Evolutionary conservation across 2,797 vertebrate genomes (phyloP), one percentile per base, ranked within the genome.

Genomic region (Chelidonichthys spinosus): DNA sequence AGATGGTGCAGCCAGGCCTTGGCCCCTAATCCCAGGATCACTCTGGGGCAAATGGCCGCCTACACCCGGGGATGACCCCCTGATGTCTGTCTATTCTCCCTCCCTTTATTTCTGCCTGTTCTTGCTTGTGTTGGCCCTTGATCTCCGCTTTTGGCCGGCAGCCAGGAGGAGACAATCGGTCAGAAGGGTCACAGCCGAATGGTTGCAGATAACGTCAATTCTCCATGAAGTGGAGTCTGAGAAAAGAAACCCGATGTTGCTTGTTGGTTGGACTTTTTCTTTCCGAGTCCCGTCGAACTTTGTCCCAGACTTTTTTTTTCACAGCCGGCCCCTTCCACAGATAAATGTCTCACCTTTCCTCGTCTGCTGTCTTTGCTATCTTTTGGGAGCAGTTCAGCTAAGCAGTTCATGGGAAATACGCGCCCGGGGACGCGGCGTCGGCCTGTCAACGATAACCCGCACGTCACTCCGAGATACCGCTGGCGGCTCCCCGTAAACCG

Each of bases 381-480:
- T 95, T 90, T 70, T 52, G 82, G 92, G 90, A 93, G 67, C 59
- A 58, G 67, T 74, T 74, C 72, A 49, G 76, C 70, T 71, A 67
- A 85, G 89, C n/a, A 1, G 93, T 95, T 95, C 94, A 89, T 95
- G 94, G 94, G 93, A 95, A 95, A 85, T 89, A 87, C 82, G 91
- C 89, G 85, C 84, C 81, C 25, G 86, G 93, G 91, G 92, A 92
- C 87, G 88, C 85, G 85, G 95, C 90, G 90, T 85, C 87, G 82
- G 86, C 79, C 74, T 78, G 84, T 83, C 65, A 87, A 90, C 90
- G 95, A 97, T 96, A 97, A 95, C 92, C 93, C 87, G 65, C 85
- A 89, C 93, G 78, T 87, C 88, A 81, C 72, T 80, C 58, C 18
- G 0, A 90, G 91, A 92, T 92, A 93, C 64, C 0, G 69, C 56